phyloP scores from a whole-genome alignment of 2,797 vertebrate species.

The Sebastes umbrosus region DNA sequence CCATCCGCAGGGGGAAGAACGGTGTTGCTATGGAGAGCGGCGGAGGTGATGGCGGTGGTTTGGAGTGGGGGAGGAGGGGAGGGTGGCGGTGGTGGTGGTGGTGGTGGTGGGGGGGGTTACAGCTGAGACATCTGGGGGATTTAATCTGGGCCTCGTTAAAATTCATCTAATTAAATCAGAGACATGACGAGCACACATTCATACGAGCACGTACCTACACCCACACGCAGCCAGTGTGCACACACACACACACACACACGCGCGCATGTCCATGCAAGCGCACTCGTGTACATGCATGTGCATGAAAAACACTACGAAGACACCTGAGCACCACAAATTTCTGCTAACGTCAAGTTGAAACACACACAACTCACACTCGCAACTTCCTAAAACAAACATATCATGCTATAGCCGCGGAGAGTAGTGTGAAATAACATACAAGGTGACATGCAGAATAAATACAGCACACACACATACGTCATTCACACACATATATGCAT shows the following conservation, averaged over 20 bases:
- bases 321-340: not conserved
- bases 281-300: too few species aligned
- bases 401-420: conserved; percentile 31
- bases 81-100: not conserved
- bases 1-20: conserved; percentile 83
- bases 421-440: conserved; percentile 28
- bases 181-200: conserved; percentile 75
- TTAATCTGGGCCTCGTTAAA: conserved; percentile 87
- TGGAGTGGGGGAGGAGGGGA: conserved; percentile 36
- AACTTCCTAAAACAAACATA: conserved; percentile 65
- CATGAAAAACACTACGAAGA: not conserved
- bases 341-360: conserved; percentile 37
- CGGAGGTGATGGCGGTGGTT: conserved; percentile 71
- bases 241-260: not conserved
- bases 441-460: conserved; percentile 31
- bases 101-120: conserved; percentile 52
- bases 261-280: not conserved
- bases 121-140: conserved; percentile 86
- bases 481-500: conserved; percentile 24
- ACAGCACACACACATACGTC: conserved; percentile 15
- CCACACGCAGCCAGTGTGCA: not conserved
- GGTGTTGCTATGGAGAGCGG: conserved; percentile 83
- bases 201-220: conserved; percentile 54
- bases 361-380: conserved; percentile 29
- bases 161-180: conserved; percentile 88